Evolutionary conservation across 2,113 vertebrate genomes (phyloP), one percentile per base, ranked within the genome.

Genomic region (Prunella himalayana): DNA sequence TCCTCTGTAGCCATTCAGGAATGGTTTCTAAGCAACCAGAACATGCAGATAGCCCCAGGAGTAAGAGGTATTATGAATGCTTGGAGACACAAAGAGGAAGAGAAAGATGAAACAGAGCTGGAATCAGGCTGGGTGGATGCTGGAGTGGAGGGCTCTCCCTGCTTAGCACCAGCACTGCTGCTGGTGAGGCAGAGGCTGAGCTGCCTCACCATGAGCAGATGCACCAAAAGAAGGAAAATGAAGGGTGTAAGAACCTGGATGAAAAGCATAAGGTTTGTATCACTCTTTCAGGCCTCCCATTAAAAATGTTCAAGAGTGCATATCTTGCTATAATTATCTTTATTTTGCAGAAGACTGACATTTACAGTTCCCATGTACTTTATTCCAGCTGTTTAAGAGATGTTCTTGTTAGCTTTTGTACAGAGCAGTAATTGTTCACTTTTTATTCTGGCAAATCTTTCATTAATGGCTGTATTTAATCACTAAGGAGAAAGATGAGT

Each of bases 21-120:
- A 50, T 73, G 60, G 93, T 97, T 96, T 96, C 95, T 84, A 90
- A 91, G 95, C 94, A 97, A 96, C 94, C 24, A 88, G 85, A 95
- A 71, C 59, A 93, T 73, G 51, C 51, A 95, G 66, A 66, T 90
- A 95, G 75, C 75, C 90, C 50, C 82, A 78, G 86, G 71, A 90
- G 31, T 49, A 73, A 91, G 54, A 83, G 35, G 41, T 87, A 82
- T 92, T 91, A 61, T 69, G 66, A 93, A 73, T 63, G 54, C 63
- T 72, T 72, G 47, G 54, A 80, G 60, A 73, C 80, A 93, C 79
- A 93, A 92, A 92, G 79, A 61, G 59, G 50, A 93, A 82, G 47
- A 33, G 35, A 88, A 93, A 78, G 37, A 80, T 28, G 24, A 82
- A 91, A 69, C 35, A 66, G 56, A 66, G 30, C 42, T 76, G 63